Conservation (phyloP, 2,797 vertebrate species). For the Saxicola maurus region DNA sequence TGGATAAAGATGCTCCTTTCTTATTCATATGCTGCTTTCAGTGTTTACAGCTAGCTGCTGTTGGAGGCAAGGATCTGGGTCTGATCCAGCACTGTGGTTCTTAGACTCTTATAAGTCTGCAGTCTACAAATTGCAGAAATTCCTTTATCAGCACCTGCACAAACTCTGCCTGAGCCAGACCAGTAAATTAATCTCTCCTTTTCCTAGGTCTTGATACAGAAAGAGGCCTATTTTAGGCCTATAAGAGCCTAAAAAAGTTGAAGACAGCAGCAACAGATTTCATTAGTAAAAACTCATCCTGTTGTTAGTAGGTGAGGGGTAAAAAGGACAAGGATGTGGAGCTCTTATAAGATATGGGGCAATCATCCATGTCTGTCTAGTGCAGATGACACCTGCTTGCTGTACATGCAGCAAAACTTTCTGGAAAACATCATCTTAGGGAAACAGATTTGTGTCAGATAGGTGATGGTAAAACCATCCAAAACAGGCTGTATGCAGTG, state of each 20-base stretch:
- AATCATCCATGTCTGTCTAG: not conserved
- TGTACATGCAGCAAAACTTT: not conserved
- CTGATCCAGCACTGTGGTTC: not conserved
- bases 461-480: not conserved
- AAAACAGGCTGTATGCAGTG: not conserved
- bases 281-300: not conserved
- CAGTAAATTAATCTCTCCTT: not conserved
- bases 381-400: not conserved
- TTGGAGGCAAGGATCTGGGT: not conserved
- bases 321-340: not conserved
- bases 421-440: not conserved
- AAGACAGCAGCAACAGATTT: not conserved
- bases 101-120: not conserved
- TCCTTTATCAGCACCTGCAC: slow-evolving; percentile 26
- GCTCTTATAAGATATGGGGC: not conserved
- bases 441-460: not conserved
- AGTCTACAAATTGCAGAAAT: slow-evolving; percentile 5
- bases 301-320: not conserved
- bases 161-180: not conserved
- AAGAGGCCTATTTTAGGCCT: not conserved
- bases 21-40: not conserved
- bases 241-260: not conserved
- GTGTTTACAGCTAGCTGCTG: not conserved
- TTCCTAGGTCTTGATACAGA: not conserved
- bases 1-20: not conserved